phyloP scores from a whole-genome alignment of 2,797 vertebrate genomes.

The Semotilus atromaculatus region DNA sequence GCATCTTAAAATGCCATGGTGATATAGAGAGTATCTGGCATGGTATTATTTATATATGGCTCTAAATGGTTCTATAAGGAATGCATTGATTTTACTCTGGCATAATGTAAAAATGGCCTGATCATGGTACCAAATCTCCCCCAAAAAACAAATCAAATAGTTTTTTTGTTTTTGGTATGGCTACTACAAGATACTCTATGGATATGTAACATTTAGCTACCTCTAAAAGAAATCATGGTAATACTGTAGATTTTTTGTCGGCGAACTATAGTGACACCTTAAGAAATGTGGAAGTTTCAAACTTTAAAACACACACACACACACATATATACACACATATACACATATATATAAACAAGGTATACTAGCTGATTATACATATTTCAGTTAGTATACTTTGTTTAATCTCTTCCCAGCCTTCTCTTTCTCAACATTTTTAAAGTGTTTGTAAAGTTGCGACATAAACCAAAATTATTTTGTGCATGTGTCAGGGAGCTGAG shows the following conservation, averaged over 20 bases:
- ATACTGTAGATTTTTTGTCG: not conserved
- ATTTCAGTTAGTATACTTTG: not conserved
- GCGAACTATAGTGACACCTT: not conserved
- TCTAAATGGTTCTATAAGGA: not conserved
- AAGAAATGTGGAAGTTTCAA: too few species aligned
- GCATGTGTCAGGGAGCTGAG: not conserved
- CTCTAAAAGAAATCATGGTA: not conserved
- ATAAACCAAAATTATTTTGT: not conserved
- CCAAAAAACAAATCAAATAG: not conserved
- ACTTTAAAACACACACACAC: too few species aligned
- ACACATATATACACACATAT: too few species aligned
- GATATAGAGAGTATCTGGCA: not conserved
- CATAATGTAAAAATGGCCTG: too few species aligned
- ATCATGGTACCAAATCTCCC: not conserved
- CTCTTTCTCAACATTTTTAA: not conserved
- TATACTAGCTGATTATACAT: too few species aligned
- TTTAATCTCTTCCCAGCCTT: not conserved
- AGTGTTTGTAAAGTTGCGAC: not conserved
- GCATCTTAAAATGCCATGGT: too few species aligned
- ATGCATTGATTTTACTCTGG: not conserved
- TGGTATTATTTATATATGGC: not conserved
- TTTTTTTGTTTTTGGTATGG: not conserved
- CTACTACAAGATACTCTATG: not conserved
- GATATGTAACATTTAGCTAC: not conserved
- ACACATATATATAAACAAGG: too few species aligned